Base-by-base conservation (phyloP, 1,140 invertebrate genomes). In the Micrasema longulum region DNA sequence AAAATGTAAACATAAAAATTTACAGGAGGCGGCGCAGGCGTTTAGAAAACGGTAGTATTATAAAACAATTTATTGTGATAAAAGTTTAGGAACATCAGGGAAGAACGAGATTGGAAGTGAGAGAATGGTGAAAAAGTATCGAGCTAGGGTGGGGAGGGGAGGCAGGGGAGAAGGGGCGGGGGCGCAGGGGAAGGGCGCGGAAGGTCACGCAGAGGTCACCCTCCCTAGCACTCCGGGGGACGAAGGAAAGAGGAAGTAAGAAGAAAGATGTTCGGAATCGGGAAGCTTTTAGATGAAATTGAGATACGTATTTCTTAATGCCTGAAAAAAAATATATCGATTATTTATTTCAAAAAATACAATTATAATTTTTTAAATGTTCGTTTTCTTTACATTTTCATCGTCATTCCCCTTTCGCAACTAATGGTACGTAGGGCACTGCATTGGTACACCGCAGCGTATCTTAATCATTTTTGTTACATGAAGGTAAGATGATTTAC, bases 191-290 rank as follows among this genome's bases (percentile, higher is more conserved):
- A 9, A 16, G 50, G 50, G 31, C 52, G 31, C 23, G 18, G 68
- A 74, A 74, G 73, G 73, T 74, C 73, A 66, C 69, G 7, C 50
- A 14, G 69, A 71, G 73, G 73, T 74, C 73, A 71, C 52, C 14
- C 38, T 16, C 52, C 52, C 43, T n/a, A n/a, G n/a, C 38, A 43
- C 11, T 43, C 53, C 47, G 67, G 55, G 66, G 36, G 52, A 11
- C 52, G 63, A 35, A 23, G 6, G 55, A 68, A 38, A 62, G 71
- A 43, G 50, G 66, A 72, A 47, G 62, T 31, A 71, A 53, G 48
- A 50, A 50, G 43, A 14, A 31, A 52, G 43, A 26, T 67, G 45
- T 52, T 67, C 22, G 31, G 20, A 50, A 67, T 48, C 47, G 64
- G 35, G 50, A 55, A 68, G 66, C 47, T 65, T 65, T 65, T 65